Evolutionary conservation across 2,888 invertebrate species (phyloP).

Genomic region (Anagyrus pseudococci): DNA sequence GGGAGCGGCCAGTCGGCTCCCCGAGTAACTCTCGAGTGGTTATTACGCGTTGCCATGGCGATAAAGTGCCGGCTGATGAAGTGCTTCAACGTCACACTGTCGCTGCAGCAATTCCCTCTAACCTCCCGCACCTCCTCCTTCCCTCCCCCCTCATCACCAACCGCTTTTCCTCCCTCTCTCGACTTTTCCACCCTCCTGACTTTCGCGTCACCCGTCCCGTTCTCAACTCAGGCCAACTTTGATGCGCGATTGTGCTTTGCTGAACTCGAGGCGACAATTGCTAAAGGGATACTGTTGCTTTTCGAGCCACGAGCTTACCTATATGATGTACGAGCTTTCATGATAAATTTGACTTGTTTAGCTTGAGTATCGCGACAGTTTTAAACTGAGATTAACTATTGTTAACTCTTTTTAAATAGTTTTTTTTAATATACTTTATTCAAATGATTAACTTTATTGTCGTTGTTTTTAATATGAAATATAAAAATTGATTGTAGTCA

Average conservation of each 20-base stretch:
- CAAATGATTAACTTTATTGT: no score
- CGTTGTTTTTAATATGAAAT: no score
- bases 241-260: neutral
- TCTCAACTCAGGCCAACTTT: neutral
- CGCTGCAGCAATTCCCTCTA: constrained; percentile 9
- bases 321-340: neutral
- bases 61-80: constrained; percentile 61
- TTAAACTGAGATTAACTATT: no score
- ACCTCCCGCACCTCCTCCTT: constrained; percentile 41
- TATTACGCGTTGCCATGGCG: constrained; percentile 59
- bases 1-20: neutral
- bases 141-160: constrained; percentile 25
- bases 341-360: neutral
- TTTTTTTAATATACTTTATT: no score
- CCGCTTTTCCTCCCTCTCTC: constrained; percentile 16
- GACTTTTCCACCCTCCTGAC: constrained; percentile 23
- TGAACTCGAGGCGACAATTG: neutral
- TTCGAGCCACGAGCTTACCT: neutral
- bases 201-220: neutral
- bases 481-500: no score
- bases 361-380: no score
- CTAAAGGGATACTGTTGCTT: neutral
- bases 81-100: constrained; percentile 49
- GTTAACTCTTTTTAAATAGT: no score
- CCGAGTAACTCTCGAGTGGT: constrained; percentile 49